phyloP scores from a whole-genome alignment of 1,140 invertebrate genomes.

The Orchesella cincta region DNA sequence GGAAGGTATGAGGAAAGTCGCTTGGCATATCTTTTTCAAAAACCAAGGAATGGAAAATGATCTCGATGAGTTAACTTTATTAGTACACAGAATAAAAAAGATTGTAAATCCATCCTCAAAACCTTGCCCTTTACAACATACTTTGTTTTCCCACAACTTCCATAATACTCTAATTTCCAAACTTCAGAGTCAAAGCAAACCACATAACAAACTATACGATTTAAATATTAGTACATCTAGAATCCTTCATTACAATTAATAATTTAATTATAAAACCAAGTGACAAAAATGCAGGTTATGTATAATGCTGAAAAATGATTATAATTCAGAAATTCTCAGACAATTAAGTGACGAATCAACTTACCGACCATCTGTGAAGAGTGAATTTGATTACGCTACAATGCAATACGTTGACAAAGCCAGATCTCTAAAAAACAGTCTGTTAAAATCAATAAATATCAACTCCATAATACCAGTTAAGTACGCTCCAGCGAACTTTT shows the following conservation, averaged over 20 bases:
- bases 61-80: not conserved
- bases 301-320: not conserved
- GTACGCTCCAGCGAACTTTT: too few relatives aligned
- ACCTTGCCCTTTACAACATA: not conserved
- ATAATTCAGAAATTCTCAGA: slow-evolving; percentile 7
- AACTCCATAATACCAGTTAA: too few relatives aligned
- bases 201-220: not conserved
- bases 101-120: not conserved
- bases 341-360: not conserved
- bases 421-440: too few relatives aligned
- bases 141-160: not conserved
- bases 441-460: too few relatives aligned
- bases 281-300: slow-evolving; percentile 25
- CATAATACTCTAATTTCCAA: not conserved
- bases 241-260: not conserved
- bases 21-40: not conserved
- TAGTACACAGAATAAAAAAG: not conserved
- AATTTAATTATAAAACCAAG: not conserved
- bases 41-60: not conserved
- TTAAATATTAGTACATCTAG: not conserved
- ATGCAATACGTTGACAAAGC: too few relatives aligned
- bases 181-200: not conserved
- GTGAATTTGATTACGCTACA: not conserved
- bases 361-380: not conserved
- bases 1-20: not conserved